phyloP scores from a whole-genome alignment of 2,797 vertebrate genomes.

The Tiaroga cobitis region DNA sequence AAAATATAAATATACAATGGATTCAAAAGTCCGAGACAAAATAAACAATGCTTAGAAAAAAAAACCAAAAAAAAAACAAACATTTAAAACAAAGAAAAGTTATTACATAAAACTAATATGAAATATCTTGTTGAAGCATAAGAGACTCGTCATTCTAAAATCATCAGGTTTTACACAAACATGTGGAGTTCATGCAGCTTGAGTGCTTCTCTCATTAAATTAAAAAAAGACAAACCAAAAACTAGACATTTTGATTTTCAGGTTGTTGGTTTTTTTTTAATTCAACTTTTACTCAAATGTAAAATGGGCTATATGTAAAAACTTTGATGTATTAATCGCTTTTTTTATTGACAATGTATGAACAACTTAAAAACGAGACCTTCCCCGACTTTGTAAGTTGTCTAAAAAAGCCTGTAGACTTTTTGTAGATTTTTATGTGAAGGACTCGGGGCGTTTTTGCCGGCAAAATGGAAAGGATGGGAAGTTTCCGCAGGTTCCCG shows the following conservation, averaged over 20 bases:
- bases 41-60: background rate
- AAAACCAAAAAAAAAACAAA: no score
- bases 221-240: background rate
- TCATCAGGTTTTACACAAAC: background rate
- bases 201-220: background rate
- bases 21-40: slow-evolving; percentile 7
- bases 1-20: background rate
- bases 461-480: background rate
- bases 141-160: no score
- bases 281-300: background rate
- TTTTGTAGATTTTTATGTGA: background rate
- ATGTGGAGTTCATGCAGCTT: background rate
- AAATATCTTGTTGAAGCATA: background rate
- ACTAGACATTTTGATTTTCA: background rate
- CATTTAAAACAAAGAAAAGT: background rate
- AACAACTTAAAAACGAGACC: background rate
- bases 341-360: no score
- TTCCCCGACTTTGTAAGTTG: background rate
- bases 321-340: no score
- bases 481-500: no score
- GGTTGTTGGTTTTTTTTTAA: background rate
- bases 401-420: background rate
- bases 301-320: no score
- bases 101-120: background rate
- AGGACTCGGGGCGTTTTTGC: no score